Conservation (phyloP, 2,113 vertebrate genomes). For the Brachyhypopomus gauderio region DNA sequence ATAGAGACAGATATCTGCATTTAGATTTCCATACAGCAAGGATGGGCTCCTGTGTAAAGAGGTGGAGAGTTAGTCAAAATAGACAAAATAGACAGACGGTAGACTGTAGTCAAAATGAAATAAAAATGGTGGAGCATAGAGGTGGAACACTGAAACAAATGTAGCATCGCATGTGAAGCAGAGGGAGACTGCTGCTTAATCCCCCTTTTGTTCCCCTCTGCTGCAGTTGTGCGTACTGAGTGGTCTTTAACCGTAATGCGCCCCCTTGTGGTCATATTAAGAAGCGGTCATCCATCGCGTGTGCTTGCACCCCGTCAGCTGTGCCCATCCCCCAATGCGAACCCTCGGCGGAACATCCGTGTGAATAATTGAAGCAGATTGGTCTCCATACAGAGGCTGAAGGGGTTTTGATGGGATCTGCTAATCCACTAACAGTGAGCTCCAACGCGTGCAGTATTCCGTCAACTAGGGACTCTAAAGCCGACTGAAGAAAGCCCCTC, state of each 20-base stretch:
- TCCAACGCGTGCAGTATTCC: neutral
- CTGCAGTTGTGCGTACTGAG: neutral
- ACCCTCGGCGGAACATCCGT: conserved; percentile 52
- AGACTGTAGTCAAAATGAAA: neutral
- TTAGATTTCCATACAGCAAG: no score
- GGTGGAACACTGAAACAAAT: neutral
- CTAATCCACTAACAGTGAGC: neutral
- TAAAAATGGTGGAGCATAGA: neutral
- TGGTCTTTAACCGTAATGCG: conserved; percentile 4
- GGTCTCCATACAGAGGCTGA: conserved; percentile 20
- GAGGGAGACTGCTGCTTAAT: neutral
- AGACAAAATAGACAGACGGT: no score
- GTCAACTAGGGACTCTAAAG: neutral
- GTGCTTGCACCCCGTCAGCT: conserved; percentile 24
- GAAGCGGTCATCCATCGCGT: neutral
- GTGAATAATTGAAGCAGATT: conserved; percentile 71
- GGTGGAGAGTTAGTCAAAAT: neutral
- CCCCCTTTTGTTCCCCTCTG: conserved; percentile 14
- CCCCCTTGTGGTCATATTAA: conserved; percentile 15
- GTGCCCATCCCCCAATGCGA: conserved; percentile 62
- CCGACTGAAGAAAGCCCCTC: neutral
- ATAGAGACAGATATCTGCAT: no score
- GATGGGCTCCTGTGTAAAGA: no score
- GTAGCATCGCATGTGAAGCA: conserved; percentile 11
- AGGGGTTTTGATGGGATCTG: neutral